A percentile compares a stretch with the other conserved stretches of the same genome.
These are phyloP conservation scores for Camponotus vicinus DNA, from an alignment of 1,140 invertebrate genomes.

Conservation along the genomic window DNA sequence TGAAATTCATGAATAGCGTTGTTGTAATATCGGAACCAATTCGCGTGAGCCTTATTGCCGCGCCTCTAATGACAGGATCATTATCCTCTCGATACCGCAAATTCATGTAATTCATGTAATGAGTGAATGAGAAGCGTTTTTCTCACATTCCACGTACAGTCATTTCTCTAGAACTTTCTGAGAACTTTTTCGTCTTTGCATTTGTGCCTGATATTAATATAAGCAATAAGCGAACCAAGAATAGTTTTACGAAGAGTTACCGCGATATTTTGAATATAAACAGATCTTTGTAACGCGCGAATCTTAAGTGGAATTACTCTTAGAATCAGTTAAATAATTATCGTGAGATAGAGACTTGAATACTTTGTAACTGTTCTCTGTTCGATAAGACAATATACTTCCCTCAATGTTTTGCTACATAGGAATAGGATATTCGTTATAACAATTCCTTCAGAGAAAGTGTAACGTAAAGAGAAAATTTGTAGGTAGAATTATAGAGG, in stretches of 20 bases:
- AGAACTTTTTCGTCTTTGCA: not conserved
- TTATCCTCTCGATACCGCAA: not conserved
- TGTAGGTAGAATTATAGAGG: not conserved
- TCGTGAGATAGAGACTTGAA: not conserved
- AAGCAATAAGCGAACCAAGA: not conserved
- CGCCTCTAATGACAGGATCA: not conserved
- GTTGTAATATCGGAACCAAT: constrained; percentile 3
- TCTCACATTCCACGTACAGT: not conserved
- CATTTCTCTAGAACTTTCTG: not conserved
- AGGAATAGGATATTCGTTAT: constrained; percentile 45
- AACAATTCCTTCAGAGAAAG: not conserved
- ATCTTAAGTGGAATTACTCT: constrained; percentile 41
- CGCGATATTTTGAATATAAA: constrained; percentile 57
- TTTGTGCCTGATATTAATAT: not conserved
- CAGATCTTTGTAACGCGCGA: constrained; percentile 40
- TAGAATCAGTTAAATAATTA: constrained; percentile 33
- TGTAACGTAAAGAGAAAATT: constrained; percentile 30
- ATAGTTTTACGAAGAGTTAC: constrained; percentile 31
- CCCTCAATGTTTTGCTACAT: constrained; percentile 17
- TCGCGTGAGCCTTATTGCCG: not conserved
- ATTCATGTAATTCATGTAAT: not conserved
- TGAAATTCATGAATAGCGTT: not conserved
- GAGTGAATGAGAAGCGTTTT: not conserved
- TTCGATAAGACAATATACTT: constrained; percentile 55
- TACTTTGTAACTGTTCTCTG: constrained; percentile 50